Conservation (phyloP, 2,113 vertebrate species). For the Seriola dumerili region DNA sequence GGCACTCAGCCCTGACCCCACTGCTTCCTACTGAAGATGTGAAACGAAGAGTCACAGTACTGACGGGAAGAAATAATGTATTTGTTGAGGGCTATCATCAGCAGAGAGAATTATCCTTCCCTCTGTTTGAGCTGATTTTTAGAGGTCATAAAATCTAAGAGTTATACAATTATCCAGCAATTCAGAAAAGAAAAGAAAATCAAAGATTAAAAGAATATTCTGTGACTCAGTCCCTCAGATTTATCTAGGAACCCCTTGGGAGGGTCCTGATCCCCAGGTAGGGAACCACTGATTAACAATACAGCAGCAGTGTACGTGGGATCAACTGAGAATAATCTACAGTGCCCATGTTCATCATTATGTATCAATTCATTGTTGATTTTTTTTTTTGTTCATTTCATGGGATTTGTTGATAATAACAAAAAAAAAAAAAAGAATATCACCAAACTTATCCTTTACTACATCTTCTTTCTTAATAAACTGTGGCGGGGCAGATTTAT, state of each 20-base stretch:
- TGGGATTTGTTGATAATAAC: constrained; percentile 3
- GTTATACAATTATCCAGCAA: background rate
- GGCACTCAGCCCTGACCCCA: constrained; percentile 1
- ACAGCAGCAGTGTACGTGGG: background rate
- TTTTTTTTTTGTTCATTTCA: background rate
- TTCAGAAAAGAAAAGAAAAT: constrained; percentile 3
- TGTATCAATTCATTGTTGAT: background rate
- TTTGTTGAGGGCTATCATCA: no score
- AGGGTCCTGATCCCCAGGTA: background rate
- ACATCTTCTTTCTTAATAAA: constrained; percentile 17
- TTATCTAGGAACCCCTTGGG: background rate
- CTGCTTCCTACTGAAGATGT: constrained; percentile 1
- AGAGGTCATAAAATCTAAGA: background rate
- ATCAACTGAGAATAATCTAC: background rate
- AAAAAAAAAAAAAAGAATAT: background rate
- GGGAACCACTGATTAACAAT: background rate
- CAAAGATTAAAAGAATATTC: background rate
- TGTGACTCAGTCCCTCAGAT: background rate
- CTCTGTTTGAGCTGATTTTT: background rate
- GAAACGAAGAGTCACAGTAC: constrained; percentile 7
- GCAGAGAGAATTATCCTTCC: background rate
- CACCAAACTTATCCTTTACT: background rate
- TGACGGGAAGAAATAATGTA: background rate
- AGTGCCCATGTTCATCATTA: background rate
- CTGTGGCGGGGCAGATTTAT: background rate